Conservation (phyloP, 2,888 invertebrate genomes). For the Megaustenia siamemsis region DNA sequence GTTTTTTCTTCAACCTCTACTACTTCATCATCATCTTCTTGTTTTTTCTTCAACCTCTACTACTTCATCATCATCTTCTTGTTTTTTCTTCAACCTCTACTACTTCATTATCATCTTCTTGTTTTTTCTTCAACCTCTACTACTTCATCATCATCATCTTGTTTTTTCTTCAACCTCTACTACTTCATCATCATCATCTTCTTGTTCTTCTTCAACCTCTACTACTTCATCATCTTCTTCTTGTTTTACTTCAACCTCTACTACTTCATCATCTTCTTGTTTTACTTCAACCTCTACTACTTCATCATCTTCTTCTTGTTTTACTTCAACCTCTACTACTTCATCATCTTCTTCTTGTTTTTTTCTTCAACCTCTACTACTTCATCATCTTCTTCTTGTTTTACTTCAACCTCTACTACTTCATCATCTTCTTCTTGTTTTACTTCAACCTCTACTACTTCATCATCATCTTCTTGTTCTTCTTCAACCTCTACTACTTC, state of each 20-base stretch:
- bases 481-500: constrained; percentile 13
- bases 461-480: constrained; percentile 2
- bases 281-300: too few species aligned
- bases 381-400: neutral
- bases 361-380: neutral
- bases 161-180: neutral
- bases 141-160: neutral
- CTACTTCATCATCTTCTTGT: constrained; percentile 6
- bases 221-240: neutral
- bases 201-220: neutral
- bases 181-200: too few species aligned
- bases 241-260: neutral
- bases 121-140: neutral
- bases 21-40: too few species aligned
- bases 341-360: neutral
- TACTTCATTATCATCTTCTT: neutral
- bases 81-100: neutral
- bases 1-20: neutral
- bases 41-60: neutral
- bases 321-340: neutral
- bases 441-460: constrained; percentile 27
- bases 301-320: neutral
- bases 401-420: neutral
- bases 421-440: neutral
- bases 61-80: too few species aligned